Conservation (phyloP, 35 echinoderm and acorn worm species). For the Amphiura filiformis region DNA sequence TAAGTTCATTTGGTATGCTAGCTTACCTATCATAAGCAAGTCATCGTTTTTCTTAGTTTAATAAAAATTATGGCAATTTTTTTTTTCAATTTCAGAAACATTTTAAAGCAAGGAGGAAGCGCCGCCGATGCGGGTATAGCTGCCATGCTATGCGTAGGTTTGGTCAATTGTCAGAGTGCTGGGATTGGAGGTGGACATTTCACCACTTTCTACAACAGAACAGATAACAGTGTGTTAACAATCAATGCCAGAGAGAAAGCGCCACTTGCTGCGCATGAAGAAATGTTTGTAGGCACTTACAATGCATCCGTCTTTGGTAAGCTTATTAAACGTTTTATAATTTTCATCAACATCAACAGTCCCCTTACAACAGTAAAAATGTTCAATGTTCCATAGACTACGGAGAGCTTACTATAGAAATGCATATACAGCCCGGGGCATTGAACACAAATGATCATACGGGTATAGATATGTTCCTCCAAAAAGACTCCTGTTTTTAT, state of each 20-base stretch:
- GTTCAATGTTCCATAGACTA: too few species aligned
- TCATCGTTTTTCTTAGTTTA: neutral
- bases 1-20: too few species aligned
- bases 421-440: too few species aligned
- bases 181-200: conserved; percentile 78
- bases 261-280: conserved; percentile 22
- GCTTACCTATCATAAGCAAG: neutral
- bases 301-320: neutral
- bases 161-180: conserved; percentile 57
- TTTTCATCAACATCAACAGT: too few species aligned
- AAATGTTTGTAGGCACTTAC: conserved; percentile 47
- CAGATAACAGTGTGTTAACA: neutral
- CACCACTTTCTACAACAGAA: conserved; percentile 42
- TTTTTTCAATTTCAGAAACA: conserved; percentile 63
- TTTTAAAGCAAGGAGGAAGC: conserved; percentile 48
- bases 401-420: too few species aligned
- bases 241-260: conserved; percentile 55
- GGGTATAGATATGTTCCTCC: too few species aligned
- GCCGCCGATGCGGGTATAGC: conserved; percentile 72
- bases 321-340: too few species aligned
- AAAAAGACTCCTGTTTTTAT: too few species aligned
- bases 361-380: too few species aligned
- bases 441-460: too few species aligned
- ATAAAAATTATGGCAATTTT: too few species aligned
- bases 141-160: conserved; percentile 58